Evolutionary conservation across 2,797 vertebrate genomes (phyloP).

Genomic region (Poeciliopsis presidionis): DNA sequence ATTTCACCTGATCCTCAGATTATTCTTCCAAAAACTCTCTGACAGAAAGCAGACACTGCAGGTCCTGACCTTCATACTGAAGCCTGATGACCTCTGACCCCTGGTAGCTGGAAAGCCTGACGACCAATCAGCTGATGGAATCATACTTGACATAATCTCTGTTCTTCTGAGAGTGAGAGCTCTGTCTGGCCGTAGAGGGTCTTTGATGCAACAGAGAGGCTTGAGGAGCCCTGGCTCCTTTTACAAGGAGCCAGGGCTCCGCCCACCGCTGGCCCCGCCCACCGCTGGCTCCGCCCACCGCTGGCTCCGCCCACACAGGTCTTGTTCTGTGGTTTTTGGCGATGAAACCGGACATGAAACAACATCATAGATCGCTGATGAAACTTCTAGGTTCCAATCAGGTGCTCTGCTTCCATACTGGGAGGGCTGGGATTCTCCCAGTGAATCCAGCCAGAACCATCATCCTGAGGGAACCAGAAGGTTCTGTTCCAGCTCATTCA

Average conservation of each 20-base stretch:
- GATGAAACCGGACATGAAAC: too few species aligned
- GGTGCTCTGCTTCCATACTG: neutral
- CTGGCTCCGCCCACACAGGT: neutral
- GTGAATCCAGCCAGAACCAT: neutral
- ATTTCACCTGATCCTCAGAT: neutral
- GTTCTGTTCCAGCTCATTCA: neutral
- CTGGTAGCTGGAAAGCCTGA: neutral
- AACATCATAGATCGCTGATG: too few species aligned
- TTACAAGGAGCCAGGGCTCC: conserved; percentile 2
- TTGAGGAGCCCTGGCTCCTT: neutral
- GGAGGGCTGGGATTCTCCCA: neutral
- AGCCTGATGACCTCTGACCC: neutral
- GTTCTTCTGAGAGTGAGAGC: conserved; percentile 7
- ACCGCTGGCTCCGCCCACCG: neutral
- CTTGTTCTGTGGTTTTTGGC: too few species aligned
- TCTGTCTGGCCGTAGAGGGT: neutral
- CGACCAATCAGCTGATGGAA: conserved; percentile 22
- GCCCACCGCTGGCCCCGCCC: neutral
- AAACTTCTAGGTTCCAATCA: too few species aligned
- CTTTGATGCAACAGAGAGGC: conserved; percentile 4
- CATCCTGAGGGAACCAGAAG: neutral
- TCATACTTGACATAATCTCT: conserved; percentile 22
- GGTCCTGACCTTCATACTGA: neutral
- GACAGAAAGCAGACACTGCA: neutral
- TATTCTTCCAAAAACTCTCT: neutral